These are phyloP conservation scores for Malurus cyaneus DNA, from an alignment of 2,113 vertebrate genomes.

Conservation along the genomic window DNA sequence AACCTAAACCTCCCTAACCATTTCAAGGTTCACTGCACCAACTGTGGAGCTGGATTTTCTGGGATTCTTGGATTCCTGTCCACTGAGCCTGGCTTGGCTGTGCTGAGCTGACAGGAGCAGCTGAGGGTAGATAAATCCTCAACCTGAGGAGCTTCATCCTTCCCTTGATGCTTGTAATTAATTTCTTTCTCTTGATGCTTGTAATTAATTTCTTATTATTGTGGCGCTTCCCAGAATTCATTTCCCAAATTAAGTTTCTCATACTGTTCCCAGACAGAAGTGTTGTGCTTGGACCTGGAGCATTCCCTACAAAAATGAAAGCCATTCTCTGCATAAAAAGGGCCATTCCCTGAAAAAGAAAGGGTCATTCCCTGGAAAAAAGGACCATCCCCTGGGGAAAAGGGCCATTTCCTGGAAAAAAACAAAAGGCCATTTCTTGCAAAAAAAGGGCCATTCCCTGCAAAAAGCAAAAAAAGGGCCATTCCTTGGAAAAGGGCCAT, in stretches of 20 bases:
- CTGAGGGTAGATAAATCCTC: background rate
- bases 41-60: fast-evolving
- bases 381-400: background rate
- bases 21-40: background rate
- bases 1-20: background rate
- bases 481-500: too few species aligned
- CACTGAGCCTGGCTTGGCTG: background rate
- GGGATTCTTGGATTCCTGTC: background rate
- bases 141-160: background rate
- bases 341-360: background rate
- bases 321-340: too few species aligned
- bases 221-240: background rate
- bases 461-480: too few species aligned
- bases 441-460: too few species aligned
- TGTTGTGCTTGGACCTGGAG: background rate
- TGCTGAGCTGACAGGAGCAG: background rate
- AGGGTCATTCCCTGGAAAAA: background rate
- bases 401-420: background rate
- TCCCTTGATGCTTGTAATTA: fast-evolving
- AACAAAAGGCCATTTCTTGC: background rate
- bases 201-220: too few species aligned
- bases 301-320: background rate
- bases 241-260: background rate
- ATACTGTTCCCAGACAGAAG: background rate
- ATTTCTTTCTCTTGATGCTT: background rate